Evolutionary conservation across 1,140 invertebrate species (phyloP).

Genomic region (Drosophila virilis): DNA sequence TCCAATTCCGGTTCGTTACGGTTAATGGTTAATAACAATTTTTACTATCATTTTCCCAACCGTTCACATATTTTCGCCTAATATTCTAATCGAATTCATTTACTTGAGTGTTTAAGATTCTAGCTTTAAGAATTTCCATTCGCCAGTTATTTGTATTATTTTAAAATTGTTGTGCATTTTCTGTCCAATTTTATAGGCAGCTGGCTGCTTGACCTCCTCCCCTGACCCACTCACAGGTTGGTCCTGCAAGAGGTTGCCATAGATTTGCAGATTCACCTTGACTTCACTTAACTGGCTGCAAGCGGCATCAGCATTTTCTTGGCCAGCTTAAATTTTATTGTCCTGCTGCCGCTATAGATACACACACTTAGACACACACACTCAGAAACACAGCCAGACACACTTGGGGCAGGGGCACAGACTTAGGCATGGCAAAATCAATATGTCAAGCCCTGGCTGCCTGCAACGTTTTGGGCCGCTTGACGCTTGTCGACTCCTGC

Average conservation of each 20-base stretch:
- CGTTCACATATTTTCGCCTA: too few relatives aligned
- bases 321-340: constrained; percentile 41
- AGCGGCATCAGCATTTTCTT: constrained; percentile 12
- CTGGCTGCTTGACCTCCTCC: background rate
- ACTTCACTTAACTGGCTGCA: constrained; percentile 27
- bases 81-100: too few relatives aligned
- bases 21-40: too few relatives aligned
- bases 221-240: constrained; percentile 11
- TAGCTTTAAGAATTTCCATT: too few relatives aligned
- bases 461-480: constrained; percentile 33
- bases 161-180: too few relatives aligned
- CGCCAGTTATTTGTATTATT: too few relatives aligned
- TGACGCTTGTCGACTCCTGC: constrained; percentile 18
- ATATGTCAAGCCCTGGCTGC: constrained; percentile 67
- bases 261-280: constrained; percentile 39
- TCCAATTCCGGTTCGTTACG: too few relatives aligned
- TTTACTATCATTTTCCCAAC: too few relatives aligned
- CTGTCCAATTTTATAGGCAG: too few relatives aligned
- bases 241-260: constrained; percentile 27
- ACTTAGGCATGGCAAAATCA: constrained; percentile 54
- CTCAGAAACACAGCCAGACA: constrained; percentile 1
- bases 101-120: too few relatives aligned
- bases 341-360: background rate
- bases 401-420: background rate
- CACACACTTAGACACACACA: constrained; percentile 6